Evolutionary conservation across 1,140 invertebrate species (phyloP).

Genomic region (Ylistrum balloti): DNA sequence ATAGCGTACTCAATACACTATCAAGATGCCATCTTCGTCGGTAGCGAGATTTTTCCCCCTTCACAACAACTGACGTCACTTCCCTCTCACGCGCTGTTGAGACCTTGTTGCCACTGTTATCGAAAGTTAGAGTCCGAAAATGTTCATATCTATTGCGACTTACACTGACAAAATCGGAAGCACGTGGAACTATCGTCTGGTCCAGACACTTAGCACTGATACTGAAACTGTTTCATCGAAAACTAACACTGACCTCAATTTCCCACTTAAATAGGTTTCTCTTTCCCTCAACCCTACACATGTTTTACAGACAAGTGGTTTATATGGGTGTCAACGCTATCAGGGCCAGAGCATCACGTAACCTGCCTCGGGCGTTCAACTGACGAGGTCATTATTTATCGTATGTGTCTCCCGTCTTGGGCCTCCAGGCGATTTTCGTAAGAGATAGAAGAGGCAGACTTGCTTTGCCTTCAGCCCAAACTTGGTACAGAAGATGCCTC

Average conservation of each 20-base stretch:
- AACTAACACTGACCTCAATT: slow-evolving; percentile 2
- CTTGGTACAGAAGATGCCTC: slow-evolving; percentile 32
- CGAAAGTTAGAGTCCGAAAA: slow-evolving; percentile 4
- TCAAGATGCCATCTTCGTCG: background rate
- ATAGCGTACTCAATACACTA: slow-evolving; percentile 18
- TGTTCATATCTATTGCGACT: background rate
- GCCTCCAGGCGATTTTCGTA: slow-evolving; percentile 30
- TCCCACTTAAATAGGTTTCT: background rate
- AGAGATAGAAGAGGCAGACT: background rate
- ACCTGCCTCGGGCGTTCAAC: background rate
- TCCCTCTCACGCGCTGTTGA: slow-evolving; percentile 27
- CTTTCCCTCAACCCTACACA: background rate
- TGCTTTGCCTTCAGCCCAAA: slow-evolving; percentile 25
- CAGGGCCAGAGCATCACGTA: background rate
- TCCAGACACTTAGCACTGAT: background rate
- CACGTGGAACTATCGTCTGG: background rate
- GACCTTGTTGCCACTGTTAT: background rate
- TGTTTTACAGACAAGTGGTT: background rate
- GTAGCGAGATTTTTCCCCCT: slow-evolving; percentile 27
- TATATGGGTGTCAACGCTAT: slow-evolving; percentile 7
- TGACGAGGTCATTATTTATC: slow-evolving; percentile 32
- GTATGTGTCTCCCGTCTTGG: background rate
- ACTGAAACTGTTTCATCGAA: background rate
- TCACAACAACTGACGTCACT: slow-evolving; percentile 37
- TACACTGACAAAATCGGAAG: background rate